Percentiles rank a stretch among this genome's conserved stretches.
These are phyloP conservation scores for Cosmorhoe ocellata DNA, from an alignment of 2,888 invertebrate species.

Conservation along the genomic window DNA sequence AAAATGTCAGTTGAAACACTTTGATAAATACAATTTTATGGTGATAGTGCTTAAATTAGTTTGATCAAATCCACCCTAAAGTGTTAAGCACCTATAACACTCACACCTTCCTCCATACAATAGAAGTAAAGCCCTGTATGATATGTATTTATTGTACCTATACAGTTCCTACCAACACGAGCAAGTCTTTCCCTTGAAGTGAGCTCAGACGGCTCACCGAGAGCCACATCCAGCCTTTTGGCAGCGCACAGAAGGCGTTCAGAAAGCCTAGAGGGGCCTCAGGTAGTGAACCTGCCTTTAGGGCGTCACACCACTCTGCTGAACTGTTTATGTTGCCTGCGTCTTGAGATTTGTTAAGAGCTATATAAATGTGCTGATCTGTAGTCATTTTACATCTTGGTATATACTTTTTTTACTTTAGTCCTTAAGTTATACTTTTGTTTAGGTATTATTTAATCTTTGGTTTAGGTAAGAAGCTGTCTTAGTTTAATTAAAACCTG, in stretches of 20 bases:
- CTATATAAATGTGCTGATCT: background rate
- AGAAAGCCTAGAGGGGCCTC: constrained; percentile 83
- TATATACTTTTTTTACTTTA: background rate
- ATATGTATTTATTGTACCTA: constrained; percentile 23
- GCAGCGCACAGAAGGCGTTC: constrained; percentile 78
- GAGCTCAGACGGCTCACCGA: constrained; percentile 71
- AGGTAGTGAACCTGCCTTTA: constrained; percentile 50
- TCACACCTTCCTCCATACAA: no score
- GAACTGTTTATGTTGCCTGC: constrained; percentile 7
- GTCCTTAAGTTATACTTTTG: background rate
- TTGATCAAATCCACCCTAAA: no score
- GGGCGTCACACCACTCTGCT: background rate
- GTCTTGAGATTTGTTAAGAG: background rate
- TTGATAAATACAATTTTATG: no score
- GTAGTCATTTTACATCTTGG: background rate
- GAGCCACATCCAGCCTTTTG: constrained; percentile 71
- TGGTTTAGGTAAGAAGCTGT: no score
- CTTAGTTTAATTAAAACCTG: background rate
- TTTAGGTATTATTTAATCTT: no score
- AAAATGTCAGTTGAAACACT: no score
- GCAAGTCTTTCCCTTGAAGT: constrained; percentile 84
- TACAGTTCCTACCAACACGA: constrained; percentile 81
- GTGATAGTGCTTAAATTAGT: no score
- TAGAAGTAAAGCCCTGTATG: background rate
- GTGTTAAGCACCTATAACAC: no score